phyloP scores from a whole-genome alignment of 2,113 vertebrate genomes.

The Hemiprocne comata region DNA sequence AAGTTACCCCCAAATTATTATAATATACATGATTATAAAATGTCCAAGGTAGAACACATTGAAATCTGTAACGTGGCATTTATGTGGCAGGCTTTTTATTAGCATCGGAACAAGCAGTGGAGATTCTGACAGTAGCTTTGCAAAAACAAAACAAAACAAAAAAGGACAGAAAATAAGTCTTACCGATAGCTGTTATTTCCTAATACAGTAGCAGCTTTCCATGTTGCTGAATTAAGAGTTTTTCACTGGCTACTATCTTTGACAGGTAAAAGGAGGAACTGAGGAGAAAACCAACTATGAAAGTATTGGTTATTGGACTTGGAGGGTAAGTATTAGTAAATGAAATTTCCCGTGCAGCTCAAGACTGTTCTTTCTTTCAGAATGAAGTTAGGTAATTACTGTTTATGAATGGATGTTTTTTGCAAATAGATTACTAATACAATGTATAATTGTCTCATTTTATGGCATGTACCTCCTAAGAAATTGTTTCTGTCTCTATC shows the following conservation, averaged over 20 bases:
- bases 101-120: neutral
- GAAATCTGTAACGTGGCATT: neutral
- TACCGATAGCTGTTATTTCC: neutral
- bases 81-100: neutral
- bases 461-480: neutral
- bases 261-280: slow-evolving; percentile 44
- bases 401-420: neutral
- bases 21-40: neutral
- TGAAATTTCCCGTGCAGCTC: neutral
- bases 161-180: neutral
- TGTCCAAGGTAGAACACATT: neutral
- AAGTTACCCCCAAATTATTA: neutral
- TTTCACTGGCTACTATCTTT: slow-evolving; percentile 29
- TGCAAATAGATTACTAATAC: neutral
- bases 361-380: neutral
- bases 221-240: neutral
- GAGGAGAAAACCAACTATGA: slow-evolving; percentile 76
- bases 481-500: neutral
- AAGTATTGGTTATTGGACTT: slow-evolving; percentile 85
- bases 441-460: neutral
- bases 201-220: neutral
- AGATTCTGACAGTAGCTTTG: neutral
- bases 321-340: slow-evolving; percentile 84
- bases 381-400: neutral
- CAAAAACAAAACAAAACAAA: neutral